Evolutionary conservation across 30 jellyfish, hydroid and myxozoan genomes (phyloP), one percentile per base, ranked within the genome.

Genomic region (Nemopilema nomurai): DNA sequence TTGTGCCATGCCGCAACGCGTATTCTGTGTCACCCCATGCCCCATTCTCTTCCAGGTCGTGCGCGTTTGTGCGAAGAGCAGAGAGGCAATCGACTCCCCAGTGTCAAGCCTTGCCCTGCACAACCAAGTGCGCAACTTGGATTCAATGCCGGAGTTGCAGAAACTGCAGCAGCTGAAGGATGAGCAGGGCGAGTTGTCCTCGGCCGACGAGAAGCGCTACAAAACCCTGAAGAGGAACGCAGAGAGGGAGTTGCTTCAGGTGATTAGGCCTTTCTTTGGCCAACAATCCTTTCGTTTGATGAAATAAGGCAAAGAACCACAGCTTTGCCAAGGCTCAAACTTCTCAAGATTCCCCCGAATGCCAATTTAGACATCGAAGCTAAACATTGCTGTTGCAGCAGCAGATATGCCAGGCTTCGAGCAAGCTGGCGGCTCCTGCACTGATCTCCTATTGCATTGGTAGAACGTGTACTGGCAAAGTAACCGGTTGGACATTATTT

Each of bases 31-130:
- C 13, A 13, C 13, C 13, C 57, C 9, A 41, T 8, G 22, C 29
- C n/a, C 83, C 0, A 23, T 41, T 31, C 83, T 41, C 30, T 18
- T 64, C 0, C 29, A 89, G 99, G 99, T 96, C 62, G 99, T 96
- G 30, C 85, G 99, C n/a, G 88, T 96, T 62, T 97, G 99, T 67
- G 99, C 99, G 27, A 96, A 96, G 62, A 96, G 99, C 83, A 76
- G 99, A 21, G 99, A 96, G 83, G 98, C 99, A 18, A 96, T 96
- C 63, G 99, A 96, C 33, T 90, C 98, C 28, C 98, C 97, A 21
- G 98, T 96, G n/a, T 62, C 97, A 30, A 68, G 50, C 66, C 86
- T 96, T n/a, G 97, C 98, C 13, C 89, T 96, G 74, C 99, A 96
- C 70, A 90, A 91, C 71, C 98, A 96, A 79, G 98, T 96, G 51